Evolutionary conservation across 1,140 invertebrate species (phyloP), one percentile per base, ranked within the genome.

Genomic region (Drosophila eugracilis): DNA sequence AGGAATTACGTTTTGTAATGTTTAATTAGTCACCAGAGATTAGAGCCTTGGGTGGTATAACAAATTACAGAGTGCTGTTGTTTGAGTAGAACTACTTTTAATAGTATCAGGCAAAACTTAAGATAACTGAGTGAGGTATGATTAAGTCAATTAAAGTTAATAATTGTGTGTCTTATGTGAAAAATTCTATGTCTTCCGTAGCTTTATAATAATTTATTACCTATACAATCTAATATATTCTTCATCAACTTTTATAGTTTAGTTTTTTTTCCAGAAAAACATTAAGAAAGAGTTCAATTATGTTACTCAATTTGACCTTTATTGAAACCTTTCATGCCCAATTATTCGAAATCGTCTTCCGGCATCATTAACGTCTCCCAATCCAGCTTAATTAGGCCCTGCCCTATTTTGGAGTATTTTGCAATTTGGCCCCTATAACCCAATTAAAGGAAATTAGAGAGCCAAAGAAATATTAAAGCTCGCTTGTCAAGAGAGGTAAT

Each of bases 361-460:
- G 17, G 41, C 24, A 39, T 22, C 55, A 45, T 57, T 42, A 52
- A 52, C 69, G 34, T 50, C 32, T 57, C 21, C 2, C 19, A 12
- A 50, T 41, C 17, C 24, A 41, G 44, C 47, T 79, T 52, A 65
- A 70, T 63, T 75, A 37, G 32, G 78, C 73, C 78, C 42, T 50
- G 59, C 78, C 78, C 78, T 30, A 48, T 62, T 62, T 53, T 62
- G 2, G 37, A 50, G 47, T 67, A 77, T 78, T 73, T 80, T 2
- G 65, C 77, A 65, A 60, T 47, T 59, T 41, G 78, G 78, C 72
- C 72, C 60, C 62, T 53, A 62, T 75, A 75, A 44, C 70, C 70
- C 70, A 79, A 80, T 75, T 79, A 57, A 76, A 66, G 65, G 37
- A 52, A 67, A 67, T 67, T 52, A 66, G 28, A 81, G 65, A 73